Percentiles rank a stretch among this genome's conserved stretches.
Conservation (phyloP, 2,888 invertebrate species). For the Habroteleia sp. region DNA sequence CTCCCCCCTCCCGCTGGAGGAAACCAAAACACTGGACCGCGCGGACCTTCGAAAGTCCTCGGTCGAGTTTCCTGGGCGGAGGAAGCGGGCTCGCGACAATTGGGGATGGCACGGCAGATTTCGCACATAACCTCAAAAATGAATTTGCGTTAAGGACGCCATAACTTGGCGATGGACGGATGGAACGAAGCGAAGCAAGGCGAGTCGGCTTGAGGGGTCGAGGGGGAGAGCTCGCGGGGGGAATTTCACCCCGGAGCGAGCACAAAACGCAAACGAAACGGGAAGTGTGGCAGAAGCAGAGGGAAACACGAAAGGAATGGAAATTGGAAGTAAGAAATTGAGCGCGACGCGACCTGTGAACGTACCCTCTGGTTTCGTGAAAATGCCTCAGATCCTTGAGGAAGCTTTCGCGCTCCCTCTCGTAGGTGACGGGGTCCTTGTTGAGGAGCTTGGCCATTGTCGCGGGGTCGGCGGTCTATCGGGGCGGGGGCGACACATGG, state of each 20-base stretch:
- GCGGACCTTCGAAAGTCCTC: too few species aligned
- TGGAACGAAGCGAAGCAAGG: too few species aligned
- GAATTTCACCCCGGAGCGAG: too few species aligned
- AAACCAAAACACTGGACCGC: too few species aligned
- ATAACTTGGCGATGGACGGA: conserved; percentile 20
- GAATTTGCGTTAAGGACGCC: conserved; percentile 40
- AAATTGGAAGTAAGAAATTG: too few species aligned
- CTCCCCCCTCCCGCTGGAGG: too few species aligned
- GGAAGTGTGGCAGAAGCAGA: too few species aligned
- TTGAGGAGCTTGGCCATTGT: conserved; percentile 85
- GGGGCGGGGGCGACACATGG: conserved; percentile 53
- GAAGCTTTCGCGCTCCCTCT: conserved; percentile 90
- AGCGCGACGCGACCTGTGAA: conserved; percentile 81
- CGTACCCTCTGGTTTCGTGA: conserved; percentile 94
- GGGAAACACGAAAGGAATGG: too few species aligned
- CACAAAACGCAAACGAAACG: too few species aligned
- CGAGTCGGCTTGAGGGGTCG: neutral
- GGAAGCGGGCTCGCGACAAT: too few species aligned
- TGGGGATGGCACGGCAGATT: too few species aligned
- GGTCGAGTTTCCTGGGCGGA: too few species aligned
- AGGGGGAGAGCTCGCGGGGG: neutral
- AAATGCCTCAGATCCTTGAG: conserved; percentile 93
- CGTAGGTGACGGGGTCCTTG: conserved; percentile 88
- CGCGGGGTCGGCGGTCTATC: conserved; percentile 59
- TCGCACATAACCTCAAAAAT: conserved; percentile 70